Base-by-base conservation (phyloP, 2,797 vertebrate genomes). In the Oreonectes daqikongensis region DNA sequence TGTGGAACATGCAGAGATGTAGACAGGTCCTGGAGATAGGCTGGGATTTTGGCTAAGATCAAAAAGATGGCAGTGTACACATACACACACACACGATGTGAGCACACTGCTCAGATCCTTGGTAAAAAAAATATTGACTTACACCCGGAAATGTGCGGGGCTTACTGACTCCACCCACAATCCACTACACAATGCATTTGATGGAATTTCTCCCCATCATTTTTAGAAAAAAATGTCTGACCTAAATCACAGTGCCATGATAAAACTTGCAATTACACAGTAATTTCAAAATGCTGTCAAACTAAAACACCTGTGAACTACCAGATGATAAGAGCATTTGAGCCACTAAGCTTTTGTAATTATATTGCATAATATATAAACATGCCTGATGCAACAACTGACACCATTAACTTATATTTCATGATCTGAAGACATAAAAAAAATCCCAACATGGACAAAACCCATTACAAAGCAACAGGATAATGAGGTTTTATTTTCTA, bases 221-320 rank as follows among this genome's bases (percentile, higher is more conserved):
- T 64, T n/a, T 30, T 10, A 67, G n/a, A 5, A 64, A 75, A 40
- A 65, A 44, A 48, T 24, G 28, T 12, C 55, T 81, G 46, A 84
- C 73, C 61, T 65, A 81, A 24, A 73, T 35, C 5, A 35, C 35
- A 77, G 30, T 1, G 3, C 32, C 61, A 52, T 77, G 65, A 66
- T 3, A n/a, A 70, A 59, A 50, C 57, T 61, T 53, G 20, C 28
- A 69, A 68, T 81, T 61, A 76, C 55, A 65, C 28, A 59, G 48
- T 48, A 78, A 78, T 53, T 52, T 57, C 35, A 24, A 42, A 50
- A 40, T 68, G 66, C 76, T 76, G 81, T 65, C 69, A 53, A 55
- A 76, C 78, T 79, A 84, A 77, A 74, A 75, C 69, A 48, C 55
- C 57, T 50, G 55, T 63, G n/a, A 61, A 30, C 44, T 63, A 8